Percentiles rank a stretch among this genome's conserved stretches.
Evolutionary conservation across 2,113 vertebrate species (phyloP).

Genomic region (Triplophysa rosa): DNA sequence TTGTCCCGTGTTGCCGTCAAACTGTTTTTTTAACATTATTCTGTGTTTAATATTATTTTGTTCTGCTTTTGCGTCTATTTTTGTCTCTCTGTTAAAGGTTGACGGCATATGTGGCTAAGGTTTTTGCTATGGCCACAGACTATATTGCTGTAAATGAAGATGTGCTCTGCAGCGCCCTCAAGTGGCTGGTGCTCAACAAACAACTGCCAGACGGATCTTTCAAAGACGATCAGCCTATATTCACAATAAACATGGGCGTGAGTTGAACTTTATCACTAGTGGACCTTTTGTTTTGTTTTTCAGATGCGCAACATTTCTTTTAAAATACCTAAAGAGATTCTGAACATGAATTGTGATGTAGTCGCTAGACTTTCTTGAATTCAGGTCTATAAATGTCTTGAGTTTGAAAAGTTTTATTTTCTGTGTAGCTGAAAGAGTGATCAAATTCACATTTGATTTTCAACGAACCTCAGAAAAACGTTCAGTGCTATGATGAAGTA

Average conservation of each 20-base stretch:
- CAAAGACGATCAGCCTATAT: conserved; percentile 70
- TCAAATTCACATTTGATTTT: no score
- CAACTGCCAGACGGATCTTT: conserved; percentile 83
- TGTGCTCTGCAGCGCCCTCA: conserved; percentile 78
- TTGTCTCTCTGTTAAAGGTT: conserved; percentile 71
- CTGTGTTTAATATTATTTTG: no score
- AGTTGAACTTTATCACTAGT: conserved; percentile 25
- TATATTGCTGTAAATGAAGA: conserved; percentile 64
- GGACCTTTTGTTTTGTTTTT: conserved; percentile 46
- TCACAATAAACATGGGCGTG: conserved; percentile 77
- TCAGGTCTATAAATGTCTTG: no score
- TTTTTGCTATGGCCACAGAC: conserved; percentile 77
- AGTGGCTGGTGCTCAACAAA: conserved; percentile 80
- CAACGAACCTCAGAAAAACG: background rate
- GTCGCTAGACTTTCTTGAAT: no score
- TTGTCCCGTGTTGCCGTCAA: no score
- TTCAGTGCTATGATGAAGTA: background rate
- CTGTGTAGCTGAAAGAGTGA: no score
- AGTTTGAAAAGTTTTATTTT: no score
- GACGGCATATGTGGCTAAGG: conserved; percentile 86
- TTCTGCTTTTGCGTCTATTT: no score
- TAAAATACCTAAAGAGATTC: no score
- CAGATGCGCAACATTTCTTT: background rate
- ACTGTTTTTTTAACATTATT: no score
- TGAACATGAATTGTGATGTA: no score